Conservation (phyloP, 2,113 vertebrate species). For the Melanerpes formicivorus region DNA sequence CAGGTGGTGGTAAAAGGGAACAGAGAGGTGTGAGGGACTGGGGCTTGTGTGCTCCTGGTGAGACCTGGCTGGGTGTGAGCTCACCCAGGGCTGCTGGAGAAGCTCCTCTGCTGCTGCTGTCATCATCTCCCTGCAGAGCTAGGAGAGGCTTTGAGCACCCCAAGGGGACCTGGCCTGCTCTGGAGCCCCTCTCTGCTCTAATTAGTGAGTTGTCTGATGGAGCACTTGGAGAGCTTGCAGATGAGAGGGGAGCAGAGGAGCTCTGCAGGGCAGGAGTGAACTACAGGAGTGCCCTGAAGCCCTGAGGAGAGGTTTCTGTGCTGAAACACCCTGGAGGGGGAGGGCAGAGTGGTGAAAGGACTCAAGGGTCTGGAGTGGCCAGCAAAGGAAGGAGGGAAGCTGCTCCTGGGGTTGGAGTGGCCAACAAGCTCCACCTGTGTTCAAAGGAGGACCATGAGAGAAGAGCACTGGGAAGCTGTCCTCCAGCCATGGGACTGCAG, state of each 20-base stretch:
- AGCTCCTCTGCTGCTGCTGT: neutral
- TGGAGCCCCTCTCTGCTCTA: neutral
- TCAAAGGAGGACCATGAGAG: accelerated
- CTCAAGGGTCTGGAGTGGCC: neutral
- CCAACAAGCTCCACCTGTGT: neutral
- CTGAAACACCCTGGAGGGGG: neutral
- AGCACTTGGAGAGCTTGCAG: neutral
- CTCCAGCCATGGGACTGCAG: neutral
- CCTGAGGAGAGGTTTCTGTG: neutral
- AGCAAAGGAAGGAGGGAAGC: neutral
- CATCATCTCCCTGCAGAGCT: no score
- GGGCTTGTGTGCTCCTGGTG: neutral
- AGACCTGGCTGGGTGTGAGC: neutral
- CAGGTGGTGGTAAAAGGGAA: neutral
- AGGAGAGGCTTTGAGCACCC: neutral
- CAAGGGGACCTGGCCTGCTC: neutral
- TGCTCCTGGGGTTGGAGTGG: neutral
- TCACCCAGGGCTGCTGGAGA: accelerated
- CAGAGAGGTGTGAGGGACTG: no score
- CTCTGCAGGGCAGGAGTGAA: neutral
- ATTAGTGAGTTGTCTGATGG: neutral
- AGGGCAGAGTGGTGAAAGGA: neutral
- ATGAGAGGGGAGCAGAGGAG: neutral
- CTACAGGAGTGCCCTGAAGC: neutral
- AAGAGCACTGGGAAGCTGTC: accelerated